Evolutionary conservation across 2,113 vertebrate species (phyloP), one percentile per base, ranked within the genome.

Genomic region (Motacilla tschutschensis): DNA sequence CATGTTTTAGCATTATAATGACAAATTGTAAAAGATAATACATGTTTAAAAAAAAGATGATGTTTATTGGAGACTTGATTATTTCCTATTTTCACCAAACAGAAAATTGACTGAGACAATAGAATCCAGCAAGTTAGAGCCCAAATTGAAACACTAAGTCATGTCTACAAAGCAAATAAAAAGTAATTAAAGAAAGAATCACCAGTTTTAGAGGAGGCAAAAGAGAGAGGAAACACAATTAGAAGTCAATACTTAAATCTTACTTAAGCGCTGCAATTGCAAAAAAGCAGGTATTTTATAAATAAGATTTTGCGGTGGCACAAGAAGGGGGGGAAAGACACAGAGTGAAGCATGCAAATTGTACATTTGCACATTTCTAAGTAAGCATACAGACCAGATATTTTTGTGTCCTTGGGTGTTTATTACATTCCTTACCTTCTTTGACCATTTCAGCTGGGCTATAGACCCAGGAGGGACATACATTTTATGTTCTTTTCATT

Each of bases 51-150:
- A 58, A 94, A 95, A 93, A 78, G 65, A 54, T 83, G 11, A 65
- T 50, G 43, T 94, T 90, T 86, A 85, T 81, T 78, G 89, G 85
- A 94, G 66, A 77, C 62, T 92, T 93, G 82, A 89, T 94, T 95
- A 85, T 91, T 96, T 96, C 53, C 84, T 86, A n/a, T 26, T 51
- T 55, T 69, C 40, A 70, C 86, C 75, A 85, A 94, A 84, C 50
- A 79, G 90, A 92, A 94, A 95, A 94, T 63, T 91, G 78, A 83
- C 81, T 51, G 87, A 91, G 83, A 82, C 26, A 43, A 83, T 77
- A 89, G 57, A 91, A 91, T 67, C 47, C 28, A 62, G 83, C 54
- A 71, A 84, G 77, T 80, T 63, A 58, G 54, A 53, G 43, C 78
- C 35, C 31, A 83, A 93, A 92, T 17, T 91, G 83, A 87, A 95